Conservation (phyloP, 2,888 invertebrate genomes). For the Philaethria dido region DNA sequence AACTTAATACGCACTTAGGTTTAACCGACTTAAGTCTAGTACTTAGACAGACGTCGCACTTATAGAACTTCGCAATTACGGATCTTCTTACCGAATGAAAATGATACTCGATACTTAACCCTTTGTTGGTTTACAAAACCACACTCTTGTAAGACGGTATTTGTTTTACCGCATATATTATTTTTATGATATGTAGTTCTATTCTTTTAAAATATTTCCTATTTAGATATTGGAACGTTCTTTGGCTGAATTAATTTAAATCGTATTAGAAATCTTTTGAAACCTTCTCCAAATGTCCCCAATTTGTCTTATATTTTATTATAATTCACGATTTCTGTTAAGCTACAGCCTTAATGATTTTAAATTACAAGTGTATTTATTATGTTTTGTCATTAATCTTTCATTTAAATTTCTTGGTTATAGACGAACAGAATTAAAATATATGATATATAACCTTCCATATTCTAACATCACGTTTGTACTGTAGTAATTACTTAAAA, state of each 20-base stretch:
- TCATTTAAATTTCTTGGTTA: no score
- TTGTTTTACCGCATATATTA: background rate
- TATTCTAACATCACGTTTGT: background rate
- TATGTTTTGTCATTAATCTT: background rate
- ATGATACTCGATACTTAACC: slow-evolving; percentile 60
- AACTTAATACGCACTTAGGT: slow-evolving; percentile 45
- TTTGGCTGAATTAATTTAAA: no score
- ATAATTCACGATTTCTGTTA: no score
- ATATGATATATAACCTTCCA: background rate
- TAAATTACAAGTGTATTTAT: background rate
- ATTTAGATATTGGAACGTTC: no score
- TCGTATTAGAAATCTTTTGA: no score
- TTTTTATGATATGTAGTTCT: background rate
- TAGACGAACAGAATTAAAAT: no score
- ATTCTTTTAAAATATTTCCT: background rate
- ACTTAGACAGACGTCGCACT: slow-evolving; percentile 54
- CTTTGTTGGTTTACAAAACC: slow-evolving; percentile 44
- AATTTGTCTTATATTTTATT: no score
- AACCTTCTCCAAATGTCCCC: no score
- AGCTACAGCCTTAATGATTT: no score
- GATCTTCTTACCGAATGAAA: slow-evolving; percentile 49
- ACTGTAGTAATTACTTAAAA: background rate
- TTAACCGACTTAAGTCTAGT: slow-evolving; percentile 47
- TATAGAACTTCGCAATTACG: slow-evolving; percentile 67
- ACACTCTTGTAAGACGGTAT: background rate